These are phyloP conservation scores for Bubo bubo DNA, from an alignment of 2,113 vertebrate genomes.

Conservation along the genomic window DNA sequence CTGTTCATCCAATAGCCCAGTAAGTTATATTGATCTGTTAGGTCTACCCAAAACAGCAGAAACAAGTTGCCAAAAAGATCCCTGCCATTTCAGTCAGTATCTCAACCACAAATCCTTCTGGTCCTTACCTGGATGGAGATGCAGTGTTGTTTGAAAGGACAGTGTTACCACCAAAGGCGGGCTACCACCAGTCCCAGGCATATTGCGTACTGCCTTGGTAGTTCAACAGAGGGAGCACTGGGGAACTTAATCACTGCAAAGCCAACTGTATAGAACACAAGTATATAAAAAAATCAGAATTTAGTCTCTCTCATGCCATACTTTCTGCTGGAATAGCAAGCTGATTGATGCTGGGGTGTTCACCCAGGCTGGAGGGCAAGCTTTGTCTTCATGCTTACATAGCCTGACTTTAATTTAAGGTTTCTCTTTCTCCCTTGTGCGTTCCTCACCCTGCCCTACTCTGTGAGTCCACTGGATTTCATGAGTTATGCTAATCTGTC, in stretches of 20 bases:
- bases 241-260: background rate
- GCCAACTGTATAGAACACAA: rapidly evolving
- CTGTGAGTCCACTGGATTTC: background rate
- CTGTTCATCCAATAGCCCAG: background rate
- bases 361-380: slow-evolving; percentile 15
- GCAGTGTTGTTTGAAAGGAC: background rate
- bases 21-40: background rate
- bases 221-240: background rate
- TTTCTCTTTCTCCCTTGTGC: background rate
- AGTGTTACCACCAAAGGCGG: background rate
- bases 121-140: background rate
- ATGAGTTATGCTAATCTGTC: slow-evolving; percentile 28
- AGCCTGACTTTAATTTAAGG: slow-evolving; percentile 32
- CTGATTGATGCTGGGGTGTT: slow-evolving; percentile 23
- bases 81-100: background rate
- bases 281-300: background rate
- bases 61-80: background rate
- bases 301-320: background rate
- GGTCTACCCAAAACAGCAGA: background rate
- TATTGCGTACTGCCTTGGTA: rapidly evolving
- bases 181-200: background rate
- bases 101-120: background rate
- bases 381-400: background rate
- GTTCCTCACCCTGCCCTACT: background rate
- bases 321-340: background rate